Conservation (phyloP, 2,888 invertebrate genomes). For the Laspeyria flexula region DNA sequence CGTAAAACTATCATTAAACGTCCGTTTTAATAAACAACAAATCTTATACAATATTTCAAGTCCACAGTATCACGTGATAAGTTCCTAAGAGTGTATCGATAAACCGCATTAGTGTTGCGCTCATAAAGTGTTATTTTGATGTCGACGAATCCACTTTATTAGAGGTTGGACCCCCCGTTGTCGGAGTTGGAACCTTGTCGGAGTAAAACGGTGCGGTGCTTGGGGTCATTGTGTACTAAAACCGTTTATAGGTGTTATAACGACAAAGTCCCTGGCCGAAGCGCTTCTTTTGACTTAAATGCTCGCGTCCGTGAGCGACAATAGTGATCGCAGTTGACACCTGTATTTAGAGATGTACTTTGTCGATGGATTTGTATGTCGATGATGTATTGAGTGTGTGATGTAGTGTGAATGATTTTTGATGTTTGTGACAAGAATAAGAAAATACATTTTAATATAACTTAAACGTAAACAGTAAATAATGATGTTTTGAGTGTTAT, state of each 20-base stretch:
- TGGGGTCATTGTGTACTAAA: slow-evolving; percentile 55
- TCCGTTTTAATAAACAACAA: slow-evolving; percentile 44
- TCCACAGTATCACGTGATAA: slow-evolving; percentile 56
- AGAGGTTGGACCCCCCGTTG: slow-evolving; percentile 78
- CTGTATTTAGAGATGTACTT: slow-evolving; percentile 65
- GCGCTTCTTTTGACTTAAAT: slow-evolving; percentile 81
- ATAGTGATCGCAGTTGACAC: slow-evolving; percentile 79
- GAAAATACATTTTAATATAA: too few relatives aligned
- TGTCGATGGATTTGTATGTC: slow-evolving; percentile 31
- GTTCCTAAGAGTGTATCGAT: slow-evolving; percentile 64
- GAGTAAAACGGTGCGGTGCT: slow-evolving; percentile 50
- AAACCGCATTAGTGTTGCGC: slow-evolving; percentile 73
- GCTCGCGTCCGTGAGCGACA: slow-evolving; percentile 75
- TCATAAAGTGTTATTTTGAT: slow-evolving; percentile 82
- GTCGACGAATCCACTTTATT: slow-evolving; percentile 84
- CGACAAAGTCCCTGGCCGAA: slow-evolving; percentile 72
- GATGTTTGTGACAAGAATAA: too few relatives aligned
- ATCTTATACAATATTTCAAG: slow-evolving; percentile 50
- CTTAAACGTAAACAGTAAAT: too few relatives aligned
- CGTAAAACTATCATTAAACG: slow-evolving; percentile 34
- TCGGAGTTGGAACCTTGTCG: slow-evolving; percentile 69
- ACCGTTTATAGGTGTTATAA: slow-evolving; percentile 62
- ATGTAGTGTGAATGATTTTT: too few relatives aligned
- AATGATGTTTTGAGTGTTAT: too few relatives aligned
- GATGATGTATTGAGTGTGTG: slow-evolving; percentile 12